Evolutionary conservation across 2,113 vertebrate species (phyloP).

Genomic region (Cepphus grylle): DNA sequence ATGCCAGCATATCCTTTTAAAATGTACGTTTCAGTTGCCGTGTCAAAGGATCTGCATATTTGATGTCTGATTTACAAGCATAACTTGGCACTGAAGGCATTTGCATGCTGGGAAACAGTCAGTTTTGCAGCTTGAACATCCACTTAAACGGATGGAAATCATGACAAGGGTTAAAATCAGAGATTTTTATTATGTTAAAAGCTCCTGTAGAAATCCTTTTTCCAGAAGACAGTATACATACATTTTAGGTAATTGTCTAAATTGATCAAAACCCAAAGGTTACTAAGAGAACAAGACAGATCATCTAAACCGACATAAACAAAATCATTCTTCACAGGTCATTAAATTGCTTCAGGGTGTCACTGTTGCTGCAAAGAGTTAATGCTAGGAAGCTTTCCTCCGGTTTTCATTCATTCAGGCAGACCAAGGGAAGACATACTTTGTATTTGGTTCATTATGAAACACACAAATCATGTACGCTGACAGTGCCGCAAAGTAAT

Average conservation of each 20-base stretch:
- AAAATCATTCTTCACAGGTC: not conserved
- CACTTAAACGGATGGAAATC: not conserved
- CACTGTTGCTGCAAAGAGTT: not conserved
- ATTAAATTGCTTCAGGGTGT: not conserved
- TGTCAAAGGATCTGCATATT: constrained; percentile 5
- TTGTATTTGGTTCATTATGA: not conserved
- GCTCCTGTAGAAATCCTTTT: not conserved
- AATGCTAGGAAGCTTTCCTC: not conserved
- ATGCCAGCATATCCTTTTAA: not conserved
- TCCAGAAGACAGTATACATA: not conserved
- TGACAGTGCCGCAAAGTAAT: not conserved
- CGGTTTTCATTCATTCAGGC: not conserved
- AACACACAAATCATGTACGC: not conserved
- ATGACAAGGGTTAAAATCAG: not conserved
- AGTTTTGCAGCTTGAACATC: not conserved
- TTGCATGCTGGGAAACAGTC: not conserved
- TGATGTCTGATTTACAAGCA: constrained; percentile 34
- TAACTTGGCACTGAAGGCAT: not conserved
- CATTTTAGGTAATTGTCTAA: not conserved
- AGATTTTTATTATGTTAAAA: not conserved
- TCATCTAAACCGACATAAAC: not conserved
- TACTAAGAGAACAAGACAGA: not conserved
- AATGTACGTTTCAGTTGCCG: not conserved
- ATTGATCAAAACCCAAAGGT: not conserved
- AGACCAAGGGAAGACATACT: not conserved